Evolutionary conservation across 2,113 vertebrate species (phyloP).

Genomic region (Thryonomys swinderianus): DNA sequence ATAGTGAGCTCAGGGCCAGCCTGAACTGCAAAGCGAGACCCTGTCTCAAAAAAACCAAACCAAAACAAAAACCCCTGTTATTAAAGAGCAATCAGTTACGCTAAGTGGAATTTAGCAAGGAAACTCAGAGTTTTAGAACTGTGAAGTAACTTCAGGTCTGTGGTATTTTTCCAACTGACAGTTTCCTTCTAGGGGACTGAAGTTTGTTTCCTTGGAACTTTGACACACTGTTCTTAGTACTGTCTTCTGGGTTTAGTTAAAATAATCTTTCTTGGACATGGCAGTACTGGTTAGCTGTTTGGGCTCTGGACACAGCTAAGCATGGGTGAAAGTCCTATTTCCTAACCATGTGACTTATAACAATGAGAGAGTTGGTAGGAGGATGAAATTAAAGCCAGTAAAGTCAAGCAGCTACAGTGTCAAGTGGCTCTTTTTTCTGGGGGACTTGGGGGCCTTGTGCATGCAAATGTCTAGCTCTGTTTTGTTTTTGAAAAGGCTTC

Average conservation of each 20-base stretch:
- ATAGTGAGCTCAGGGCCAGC: too few species aligned
- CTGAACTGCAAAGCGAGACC: too few species aligned
- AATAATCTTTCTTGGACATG: not conserved
- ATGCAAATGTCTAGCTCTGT: not conserved
- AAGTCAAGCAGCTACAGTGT: not conserved
- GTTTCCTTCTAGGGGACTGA: slow-evolving; percentile 49
- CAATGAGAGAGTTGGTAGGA: not conserved
- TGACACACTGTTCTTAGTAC: not conserved
- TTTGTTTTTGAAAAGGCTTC: not conserved
- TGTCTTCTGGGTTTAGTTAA: not conserved
- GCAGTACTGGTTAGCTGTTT: not conserved
- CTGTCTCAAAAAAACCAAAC: too few species aligned
- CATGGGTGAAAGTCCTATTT: not conserved
- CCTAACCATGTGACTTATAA: not conserved
- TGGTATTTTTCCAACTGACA: not conserved
- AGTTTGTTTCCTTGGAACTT: slow-evolving; percentile 11
- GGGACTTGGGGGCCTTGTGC: not conserved
- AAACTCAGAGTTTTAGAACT: not conserved
- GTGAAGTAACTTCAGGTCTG: not conserved
- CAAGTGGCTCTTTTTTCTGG: not conserved
- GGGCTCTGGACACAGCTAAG: not conserved
- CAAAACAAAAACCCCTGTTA: too few species aligned
- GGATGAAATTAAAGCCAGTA: not conserved
- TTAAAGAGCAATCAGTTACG: not conserved
- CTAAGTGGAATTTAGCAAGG: slow-evolving; percentile 25